phyloP scores from a whole-genome alignment of 2,113 vertebrate species.

The Dendropsophus ebraccatus region DNA sequence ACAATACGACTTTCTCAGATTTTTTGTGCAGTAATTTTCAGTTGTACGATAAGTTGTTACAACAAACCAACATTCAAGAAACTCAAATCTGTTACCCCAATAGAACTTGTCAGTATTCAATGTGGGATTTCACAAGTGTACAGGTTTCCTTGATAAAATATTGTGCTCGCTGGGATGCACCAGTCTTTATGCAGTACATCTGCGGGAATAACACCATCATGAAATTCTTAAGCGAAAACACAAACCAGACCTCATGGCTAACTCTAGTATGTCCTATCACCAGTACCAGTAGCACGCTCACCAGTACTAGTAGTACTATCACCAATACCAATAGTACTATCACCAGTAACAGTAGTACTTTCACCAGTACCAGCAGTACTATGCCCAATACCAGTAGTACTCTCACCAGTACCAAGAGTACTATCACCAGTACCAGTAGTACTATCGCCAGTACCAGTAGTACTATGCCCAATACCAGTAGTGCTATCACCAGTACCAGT shows the following conservation, averaged over 20 bases:
- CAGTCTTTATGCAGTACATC: conserved; percentile 65
- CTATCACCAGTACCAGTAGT: too few species aligned
- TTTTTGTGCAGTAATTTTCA: conserved; percentile 69
- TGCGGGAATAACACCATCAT: conserved; percentile 72
- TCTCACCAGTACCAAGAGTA: too few species aligned
- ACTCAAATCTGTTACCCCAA: conserved; percentile 68
- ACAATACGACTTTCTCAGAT: conserved; percentile 63
- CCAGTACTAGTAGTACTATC: too few species aligned
- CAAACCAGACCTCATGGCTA: conserved; percentile 69
- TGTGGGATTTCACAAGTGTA: conserved; percentile 68
- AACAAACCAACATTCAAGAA: conserved; percentile 65
- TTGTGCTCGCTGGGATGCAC: conserved; percentile 70
- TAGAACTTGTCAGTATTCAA: conserved; percentile 62
- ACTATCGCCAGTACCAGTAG: too few species aligned
- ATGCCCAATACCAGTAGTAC: too few species aligned
- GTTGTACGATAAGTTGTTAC: conserved; percentile 70
- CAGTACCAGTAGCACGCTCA: too few species aligned
- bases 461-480: too few species aligned
- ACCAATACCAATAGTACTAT: too few species aligned
- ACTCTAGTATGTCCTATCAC: conserved; percentile 66
- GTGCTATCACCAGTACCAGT: too few species aligned
- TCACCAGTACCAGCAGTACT: too few species aligned
- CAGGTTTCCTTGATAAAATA: conserved; percentile 62
- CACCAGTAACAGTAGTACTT: too few species aligned
- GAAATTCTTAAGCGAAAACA: conserved; percentile 58